These are phyloP conservation scores for Melinopterus prodromus DNA, from an alignment of 2,888 invertebrate species.

Conservation along the genomic window DNA sequence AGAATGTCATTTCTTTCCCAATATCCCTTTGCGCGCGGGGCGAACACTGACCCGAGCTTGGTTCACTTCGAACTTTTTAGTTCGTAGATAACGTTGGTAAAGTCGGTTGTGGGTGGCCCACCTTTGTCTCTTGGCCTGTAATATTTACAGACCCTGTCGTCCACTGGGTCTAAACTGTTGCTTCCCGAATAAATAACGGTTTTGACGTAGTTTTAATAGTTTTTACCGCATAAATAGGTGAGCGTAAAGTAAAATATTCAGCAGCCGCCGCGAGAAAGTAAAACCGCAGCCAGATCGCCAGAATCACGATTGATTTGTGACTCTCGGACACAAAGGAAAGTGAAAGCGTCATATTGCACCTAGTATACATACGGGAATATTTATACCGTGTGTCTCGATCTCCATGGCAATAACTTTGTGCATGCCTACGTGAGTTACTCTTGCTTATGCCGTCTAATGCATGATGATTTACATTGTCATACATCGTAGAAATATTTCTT, in stretches of 20 bases:
- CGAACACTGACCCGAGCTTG: constrained; percentile 14
- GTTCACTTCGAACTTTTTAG: constrained; percentile 26
- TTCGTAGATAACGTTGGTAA: not conserved
- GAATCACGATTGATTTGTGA: constrained; percentile 20
- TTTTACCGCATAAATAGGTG: too few relatives aligned
- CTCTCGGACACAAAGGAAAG: constrained; percentile 21
- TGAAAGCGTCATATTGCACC: constrained; percentile 24
- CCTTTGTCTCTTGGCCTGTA: too few relatives aligned
- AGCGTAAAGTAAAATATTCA: not conserved
- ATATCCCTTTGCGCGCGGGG: constrained; percentile 12
- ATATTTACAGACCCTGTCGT: too few relatives aligned
- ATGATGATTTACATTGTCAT: too few relatives aligned
- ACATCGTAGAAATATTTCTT: too few relatives aligned
- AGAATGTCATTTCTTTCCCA: constrained; percentile 33
- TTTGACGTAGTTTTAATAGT: too few relatives aligned
- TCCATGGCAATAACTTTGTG: not conserved
- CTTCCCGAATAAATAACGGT: too few relatives aligned
- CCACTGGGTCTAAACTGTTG: too few relatives aligned
- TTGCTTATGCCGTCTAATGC: not conserved
- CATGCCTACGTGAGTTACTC: not conserved
- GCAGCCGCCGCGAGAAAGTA: not conserved
- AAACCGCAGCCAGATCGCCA: not conserved
- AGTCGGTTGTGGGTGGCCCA: too few relatives aligned
- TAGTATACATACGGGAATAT: constrained; percentile 8
- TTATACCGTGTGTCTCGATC: not conserved